A percentile compares a stretch with the other conserved stretches of the same genome.
phyloP scores from a whole-genome alignment of 2,113 vertebrate species.

The Tretioscincus oriximinensis region DNA sequence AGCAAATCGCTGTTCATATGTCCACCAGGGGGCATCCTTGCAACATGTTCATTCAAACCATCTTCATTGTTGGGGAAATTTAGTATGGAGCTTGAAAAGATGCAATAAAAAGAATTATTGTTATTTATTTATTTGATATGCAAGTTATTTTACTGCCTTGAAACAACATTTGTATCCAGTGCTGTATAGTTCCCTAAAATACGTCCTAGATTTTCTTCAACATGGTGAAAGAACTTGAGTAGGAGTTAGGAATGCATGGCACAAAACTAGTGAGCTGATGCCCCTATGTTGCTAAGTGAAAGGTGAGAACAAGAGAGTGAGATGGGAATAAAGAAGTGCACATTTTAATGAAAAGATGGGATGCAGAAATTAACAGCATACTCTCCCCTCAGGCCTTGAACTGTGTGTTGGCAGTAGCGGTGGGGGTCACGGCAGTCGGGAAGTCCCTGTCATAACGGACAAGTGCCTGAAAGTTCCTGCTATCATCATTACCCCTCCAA shows the following conservation, averaged over 20 bases:
- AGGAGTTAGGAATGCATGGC: neutral
- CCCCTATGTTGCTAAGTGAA: neutral
- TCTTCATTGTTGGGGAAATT: neutral
- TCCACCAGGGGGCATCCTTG: constrained; percentile 1
- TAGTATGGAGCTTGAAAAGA: neutral
- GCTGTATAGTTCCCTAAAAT: neutral
- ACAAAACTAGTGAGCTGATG: neutral
- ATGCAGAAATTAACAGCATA: too few relatives aligned
- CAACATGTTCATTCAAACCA: neutral
- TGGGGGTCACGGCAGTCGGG: neutral
- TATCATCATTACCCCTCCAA: constrained; percentile 78
- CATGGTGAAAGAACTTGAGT: neutral
- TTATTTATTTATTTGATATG: neutral
- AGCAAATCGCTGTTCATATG: neutral
- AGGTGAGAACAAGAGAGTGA: neutral
- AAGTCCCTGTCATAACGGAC: neutral
- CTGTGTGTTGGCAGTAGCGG: constrained; percentile 66
- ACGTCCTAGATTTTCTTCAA: neutral
- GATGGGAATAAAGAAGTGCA: neutral
- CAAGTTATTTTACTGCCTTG: neutral
- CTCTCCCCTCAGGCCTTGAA: constrained; percentile 66
- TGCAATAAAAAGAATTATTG: neutral
- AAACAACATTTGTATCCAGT: neutral
- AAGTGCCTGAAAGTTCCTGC: constrained; percentile 71
- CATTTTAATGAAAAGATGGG: too few relatives aligned